Percentiles rank a stretch among this genome's conserved stretches.
phyloP scores from a whole-genome alignment of 2,888 invertebrate genomes.

The Lordiphosa andalusiaca region DNA sequence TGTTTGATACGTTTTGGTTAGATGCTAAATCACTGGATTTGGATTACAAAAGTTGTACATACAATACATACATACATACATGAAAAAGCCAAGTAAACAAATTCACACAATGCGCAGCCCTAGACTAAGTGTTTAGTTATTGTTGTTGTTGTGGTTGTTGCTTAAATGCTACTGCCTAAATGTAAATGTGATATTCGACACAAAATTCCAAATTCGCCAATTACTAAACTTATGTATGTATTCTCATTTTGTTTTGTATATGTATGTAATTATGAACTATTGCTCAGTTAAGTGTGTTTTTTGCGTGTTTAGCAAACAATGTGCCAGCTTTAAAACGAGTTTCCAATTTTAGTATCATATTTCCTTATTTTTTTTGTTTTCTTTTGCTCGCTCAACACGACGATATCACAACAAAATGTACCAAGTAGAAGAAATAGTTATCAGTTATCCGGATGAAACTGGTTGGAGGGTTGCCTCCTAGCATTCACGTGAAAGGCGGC shows the following conservation, averaged over 20 bases:
- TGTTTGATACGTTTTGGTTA: slow-evolving; percentile 58
- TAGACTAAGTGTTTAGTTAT: slow-evolving; percentile 34
- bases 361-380: slow-evolving; percentile 42
- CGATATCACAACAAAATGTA: slow-evolving; percentile 74
- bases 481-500: slow-evolving; percentile 79
- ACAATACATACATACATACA: slow-evolving; percentile 16
- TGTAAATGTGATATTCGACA: slow-evolving; percentile 70
- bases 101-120: slow-evolving; percentile 48
- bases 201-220: slow-evolving; percentile 75
- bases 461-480: slow-evolving; percentile 21
- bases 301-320: slow-evolving; percentile 62
- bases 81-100: slow-evolving; percentile 54
- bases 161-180: slow-evolving; percentile 55
- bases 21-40: slow-evolving; percentile 63
- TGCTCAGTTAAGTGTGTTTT: slow-evolving; percentile 67
- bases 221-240: slow-evolving; percentile 66
- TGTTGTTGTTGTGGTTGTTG: slow-evolving; percentile 19
- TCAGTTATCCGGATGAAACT: slow-evolving; percentile 44
- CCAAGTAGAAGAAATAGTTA: slow-evolving; percentile 72
- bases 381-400: slow-evolving; percentile 74
- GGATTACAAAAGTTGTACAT: slow-evolving; percentile 58
- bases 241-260: slow-evolving; percentile 38
- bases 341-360: slow-evolving; percentile 10
- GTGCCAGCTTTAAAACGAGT: slow-evolving; percentile 42
- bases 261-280: slow-evolving; percentile 58